Base-by-base conservation (phyloP, 2,888 invertebrate species). In the Syrista parreyssii region DNA sequence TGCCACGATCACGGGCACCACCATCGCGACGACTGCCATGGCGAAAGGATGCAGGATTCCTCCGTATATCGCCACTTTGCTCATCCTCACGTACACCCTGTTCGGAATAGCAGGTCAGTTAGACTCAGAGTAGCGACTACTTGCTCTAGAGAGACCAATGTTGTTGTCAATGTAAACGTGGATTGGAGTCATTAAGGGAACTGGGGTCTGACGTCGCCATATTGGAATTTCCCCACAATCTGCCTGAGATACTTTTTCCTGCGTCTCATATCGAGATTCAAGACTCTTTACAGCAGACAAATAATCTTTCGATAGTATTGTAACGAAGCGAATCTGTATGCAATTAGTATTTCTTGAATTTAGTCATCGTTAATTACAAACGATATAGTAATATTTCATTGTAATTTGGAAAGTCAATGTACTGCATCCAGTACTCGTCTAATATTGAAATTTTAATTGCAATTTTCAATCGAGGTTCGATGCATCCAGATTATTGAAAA, bases 101-200 rank as follows among this genome's bases (percentile, higher is more conserved):
- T 88, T 91, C 86, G 90, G 91, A 84, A 89, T 91, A 82, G 89
- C 92, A 89, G 92, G 92, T 92, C 82, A 85, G 89, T 89, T 68
- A 55, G 55, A 55, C 55, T 55, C 55, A 9, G 55, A 55, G 55
- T 55, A 55, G 55, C 55, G 23, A 55, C 23, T 55, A 55, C 23
- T 55, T 55, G 23, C 55, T 55, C 23, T 55, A 55, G 23, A 55
- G 55, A 23, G 55, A 55, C 55, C 55, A 55, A 55, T 23, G 55
- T 23, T 55, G 23, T 2, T 55, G 9, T 55, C 9, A 55, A 9
- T 40, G 9, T 23, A 55, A 23, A 55, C 23, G 9, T 55, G 55
- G 23, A 55, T 55, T 6, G 15, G 55, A 23, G 55, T 23, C 55
- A 55, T 55, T 55, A 55, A 23, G 15, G 6, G 15, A 40, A 40